Evolutionary conservation across 2,888 invertebrate species (phyloP).

Genomic region (Calameuta filiformis): DNA sequence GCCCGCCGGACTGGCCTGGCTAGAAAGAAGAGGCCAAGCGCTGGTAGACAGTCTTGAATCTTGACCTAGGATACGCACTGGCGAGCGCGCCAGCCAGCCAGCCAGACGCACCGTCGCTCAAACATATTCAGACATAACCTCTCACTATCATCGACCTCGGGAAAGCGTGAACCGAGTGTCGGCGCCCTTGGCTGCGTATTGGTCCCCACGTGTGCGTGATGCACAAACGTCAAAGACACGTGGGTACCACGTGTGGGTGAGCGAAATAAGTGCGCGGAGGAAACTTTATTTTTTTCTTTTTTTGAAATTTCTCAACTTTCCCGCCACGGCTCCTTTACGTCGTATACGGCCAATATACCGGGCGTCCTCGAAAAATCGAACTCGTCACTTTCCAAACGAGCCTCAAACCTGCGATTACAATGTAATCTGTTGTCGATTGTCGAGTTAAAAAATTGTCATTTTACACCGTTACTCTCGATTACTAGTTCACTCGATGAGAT

Average conservation of each 20-base stretch:
- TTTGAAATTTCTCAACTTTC: too few species aligned
- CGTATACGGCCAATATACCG: too few species aligned
- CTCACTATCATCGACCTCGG: not conserved
- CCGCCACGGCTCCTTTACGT: too few species aligned
- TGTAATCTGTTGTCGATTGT: too few species aligned
- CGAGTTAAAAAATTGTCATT: too few species aligned
- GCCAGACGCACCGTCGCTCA: not conserved
- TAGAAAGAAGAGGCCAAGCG: constrained; percentile 46
- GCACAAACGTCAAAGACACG: constrained; percentile 20
- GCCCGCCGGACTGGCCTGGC: constrained; percentile 21
- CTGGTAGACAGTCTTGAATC: constrained; percentile 53
- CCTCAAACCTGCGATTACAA: too few species aligned
- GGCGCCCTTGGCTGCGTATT: constrained; percentile 13
- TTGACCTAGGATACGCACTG: constrained; percentile 63
- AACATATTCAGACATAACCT: not conserved
- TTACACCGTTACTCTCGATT: too few species aligned
- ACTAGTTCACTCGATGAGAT: too few species aligned
- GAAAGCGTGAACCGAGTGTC: not conserved
- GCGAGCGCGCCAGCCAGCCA: constrained; percentile 17
- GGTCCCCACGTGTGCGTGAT: constrained; percentile 10
- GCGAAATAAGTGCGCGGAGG: too few species aligned
- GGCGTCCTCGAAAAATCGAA: too few species aligned
- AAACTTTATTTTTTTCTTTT: too few species aligned
- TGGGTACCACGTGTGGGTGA: constrained; percentile 6
- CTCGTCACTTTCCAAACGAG: too few species aligned